Conservation (phyloP, 2,113 vertebrate species). For the Psilopogon haemacephalus region DNA sequence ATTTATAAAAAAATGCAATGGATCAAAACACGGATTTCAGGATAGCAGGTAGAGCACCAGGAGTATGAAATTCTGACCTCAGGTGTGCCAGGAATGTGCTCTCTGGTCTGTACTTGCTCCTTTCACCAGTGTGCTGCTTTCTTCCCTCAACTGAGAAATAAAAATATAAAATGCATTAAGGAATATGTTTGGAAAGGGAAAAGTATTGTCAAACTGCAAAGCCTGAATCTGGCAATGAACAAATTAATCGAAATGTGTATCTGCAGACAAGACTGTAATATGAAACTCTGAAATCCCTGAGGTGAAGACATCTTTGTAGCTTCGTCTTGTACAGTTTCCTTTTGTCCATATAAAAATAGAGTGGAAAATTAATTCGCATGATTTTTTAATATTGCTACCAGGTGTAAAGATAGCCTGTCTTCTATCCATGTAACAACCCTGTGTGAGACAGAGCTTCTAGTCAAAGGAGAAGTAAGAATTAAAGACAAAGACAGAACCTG, state of each 20-base stretch:
- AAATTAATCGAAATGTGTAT: not conserved
- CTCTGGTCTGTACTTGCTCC: not conserved
- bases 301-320: not conserved
- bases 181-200: not conserved
- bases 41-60: not conserved
- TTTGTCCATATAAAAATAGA: not conserved
- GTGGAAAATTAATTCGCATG: not conserved
- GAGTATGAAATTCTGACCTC: not conserved
- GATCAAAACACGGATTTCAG: not conserved
- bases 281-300: not conserved
- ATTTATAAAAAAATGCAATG: not conserved
- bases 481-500: not conserved
- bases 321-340: not conserved
- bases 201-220: not conserved
- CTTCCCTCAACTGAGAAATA: not conserved
- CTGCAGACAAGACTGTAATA: not conserved
- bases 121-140: not conserved
- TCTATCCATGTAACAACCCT: not conserved
- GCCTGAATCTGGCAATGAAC: not conserved
- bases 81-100: not conserved
- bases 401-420: not conserved
- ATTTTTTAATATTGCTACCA: constrained; percentile 1
- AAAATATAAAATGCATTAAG: not conserved
- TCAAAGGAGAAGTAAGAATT: not conserved
- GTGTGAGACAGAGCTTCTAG: not conserved